Base-by-base conservation (phyloP, 2,888 invertebrate species). In the Parnassius mnemosyne region DNA sequence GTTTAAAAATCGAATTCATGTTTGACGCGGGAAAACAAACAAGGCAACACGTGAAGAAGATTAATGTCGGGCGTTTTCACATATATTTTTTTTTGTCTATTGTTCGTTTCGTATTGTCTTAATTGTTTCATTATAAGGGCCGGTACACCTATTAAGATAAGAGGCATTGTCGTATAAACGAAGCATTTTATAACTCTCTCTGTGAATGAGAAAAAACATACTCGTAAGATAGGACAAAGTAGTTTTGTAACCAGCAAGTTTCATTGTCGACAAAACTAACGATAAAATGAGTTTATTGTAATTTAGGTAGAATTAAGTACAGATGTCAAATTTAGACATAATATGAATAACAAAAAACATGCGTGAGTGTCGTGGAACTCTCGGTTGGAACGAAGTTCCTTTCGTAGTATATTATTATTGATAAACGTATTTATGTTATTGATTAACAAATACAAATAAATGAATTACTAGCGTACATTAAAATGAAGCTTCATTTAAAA, bases 101-200 rank as follows among this genome's bases (percentile, higher is more conserved):
- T 77, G 77, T 78, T 69, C 61, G 66, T 70, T 68, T 65, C 63
- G 67, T 77, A 80, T 79, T 78, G 80, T 80, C 80, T 83, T 88
- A 87, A 88, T 88, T 85, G 80, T 85, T 85, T 85, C 84, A 80
- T 84, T 87, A 84, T 77, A 71, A 72, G 73, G 68, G 69, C 64
- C 72, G 71, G 67, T 74, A 77, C 75, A 72, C 76, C 77, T 78
- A 78, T 81, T 80, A 77, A 79, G 84, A 83, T 86, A 83, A 77
- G 71, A 69, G 66, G 68, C 63, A 60, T 56, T 60, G 60, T 63
- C 54, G 49, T 60, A 63, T 41, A 60, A 49, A 63, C 46, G 41
- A 63, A 50, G 43, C 46, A 58, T 58, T 63, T 63, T 58, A 63
- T 59, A 47, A 55, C 47, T 63, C 42, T 63, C 42, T 60, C 56